These are phyloP conservation scores for Stenodema calcarata DNA, from an alignment of 2,888 invertebrate genomes.

Conservation along the genomic window DNA sequence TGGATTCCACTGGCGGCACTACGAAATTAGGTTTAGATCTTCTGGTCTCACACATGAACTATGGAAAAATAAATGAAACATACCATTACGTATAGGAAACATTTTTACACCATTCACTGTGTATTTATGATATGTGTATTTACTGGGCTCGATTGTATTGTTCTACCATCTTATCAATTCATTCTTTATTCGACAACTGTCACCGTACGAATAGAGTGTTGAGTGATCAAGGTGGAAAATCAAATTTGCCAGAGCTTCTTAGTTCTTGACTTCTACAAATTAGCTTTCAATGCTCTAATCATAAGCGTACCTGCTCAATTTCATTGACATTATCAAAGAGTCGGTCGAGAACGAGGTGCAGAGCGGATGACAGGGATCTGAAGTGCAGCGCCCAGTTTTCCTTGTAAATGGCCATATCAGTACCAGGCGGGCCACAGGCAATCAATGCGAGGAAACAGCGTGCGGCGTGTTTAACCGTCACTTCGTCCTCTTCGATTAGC, in stretches of 20 bases:
- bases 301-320: slow-evolving; percentile 10
- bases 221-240: no score
- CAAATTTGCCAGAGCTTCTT: no score
- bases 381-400: slow-evolving; percentile 35
- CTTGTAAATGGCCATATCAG: slow-evolving; percentile 23
- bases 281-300: background rate
- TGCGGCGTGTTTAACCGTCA: background rate
- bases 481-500: slow-evolving; percentile 5
- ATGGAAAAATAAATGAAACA: background rate
- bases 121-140: no score
- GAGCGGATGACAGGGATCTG: slow-evolving; percentile 30
- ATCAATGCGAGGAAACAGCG: slow-evolving; percentile 40
- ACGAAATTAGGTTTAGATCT: background rate
- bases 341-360: slow-evolving; percentile 31
- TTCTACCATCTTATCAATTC: no score
- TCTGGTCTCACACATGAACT: slow-evolving; percentile 10
- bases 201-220: no score
- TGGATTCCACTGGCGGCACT: background rate
- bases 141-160: no score
- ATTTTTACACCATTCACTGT: no score
- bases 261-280: no score
- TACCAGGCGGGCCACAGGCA: slow-evolving; percentile 33
- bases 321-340: slow-evolving; percentile 49
- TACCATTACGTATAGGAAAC: no score
- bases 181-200: no score